Evolutionary conservation across 2,888 invertebrate genomes (phyloP).

Genomic region (Anoplius nigerrimus): DNA sequence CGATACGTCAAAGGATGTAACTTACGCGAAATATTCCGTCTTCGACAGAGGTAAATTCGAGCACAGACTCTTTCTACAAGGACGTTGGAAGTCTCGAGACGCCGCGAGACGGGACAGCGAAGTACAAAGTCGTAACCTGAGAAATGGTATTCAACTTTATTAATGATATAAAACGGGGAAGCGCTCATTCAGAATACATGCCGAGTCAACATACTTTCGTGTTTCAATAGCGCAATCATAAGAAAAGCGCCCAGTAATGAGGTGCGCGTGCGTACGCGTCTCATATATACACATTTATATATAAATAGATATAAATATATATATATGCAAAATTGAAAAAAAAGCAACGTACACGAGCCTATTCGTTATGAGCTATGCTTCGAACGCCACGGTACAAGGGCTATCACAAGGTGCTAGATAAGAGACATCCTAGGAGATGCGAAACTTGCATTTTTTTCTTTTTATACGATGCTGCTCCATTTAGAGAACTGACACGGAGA

Average conservation of each 20-base stretch:
- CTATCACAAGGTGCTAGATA: constrained; percentile 43
- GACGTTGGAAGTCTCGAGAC: not conserved
- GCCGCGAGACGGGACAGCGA: not conserved
- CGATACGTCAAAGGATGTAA: no score
- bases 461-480: constrained; percentile 19
- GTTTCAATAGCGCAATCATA: constrained; percentile 34
- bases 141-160: constrained; percentile 63
- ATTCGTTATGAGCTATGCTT: constrained; percentile 25
- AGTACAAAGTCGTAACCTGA: constrained; percentile 14
- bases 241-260: constrained; percentile 34
- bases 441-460: constrained; percentile 11
- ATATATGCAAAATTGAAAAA: constrained; percentile 54
- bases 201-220: constrained; percentile 39
- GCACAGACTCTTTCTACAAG: not conserved
- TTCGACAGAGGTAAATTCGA: not conserved
- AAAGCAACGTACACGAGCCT: constrained; percentile 14
- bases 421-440: constrained; percentile 37
- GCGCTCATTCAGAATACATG: constrained; percentile 46
- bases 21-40: no score
- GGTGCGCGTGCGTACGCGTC: constrained; percentile 2
- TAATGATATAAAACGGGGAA: constrained; percentile 63
- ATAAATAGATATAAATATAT: constrained; percentile 8
- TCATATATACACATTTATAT: constrained; percentile 18
- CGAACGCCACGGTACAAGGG: constrained; percentile 29
- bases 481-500: constrained; percentile 42